Evolutionary conservation across 35 echinoderm and acorn worm genomes (phyloP), one percentile per base, ranked within the genome.

Genomic region (Antedon bifida): DNA sequence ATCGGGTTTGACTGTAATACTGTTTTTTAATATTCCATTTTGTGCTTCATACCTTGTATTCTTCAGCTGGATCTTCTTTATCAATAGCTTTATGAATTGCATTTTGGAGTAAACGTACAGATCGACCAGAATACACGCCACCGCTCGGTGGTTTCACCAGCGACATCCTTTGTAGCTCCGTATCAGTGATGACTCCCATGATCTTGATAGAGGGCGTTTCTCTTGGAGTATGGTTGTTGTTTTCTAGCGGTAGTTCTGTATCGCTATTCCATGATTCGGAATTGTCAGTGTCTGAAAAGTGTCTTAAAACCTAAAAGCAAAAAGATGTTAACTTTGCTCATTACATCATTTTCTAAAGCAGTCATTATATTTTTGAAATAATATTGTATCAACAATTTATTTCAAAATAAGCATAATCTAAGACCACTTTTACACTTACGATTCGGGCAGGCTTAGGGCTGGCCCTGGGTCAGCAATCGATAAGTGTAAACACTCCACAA

Each of bases 11-110:
- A n/a, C n/a, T 75, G 5, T 29, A 28, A 75, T 75, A 8, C 5
- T 29, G 74, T 23, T 42, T 42, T 7, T 42, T 7, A 42, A 42
- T 42, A 7, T 4, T 7, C 14, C 38, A 42, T 42, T 32, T 36
- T 78, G 5, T 34, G 76, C 76, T 34, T 34, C 82, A 29, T n/a
- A 97, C 95, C 91, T 99, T 99, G 76, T 90, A 99, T 77, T 99
- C 95, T 28, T 99, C 95, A 0, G 78, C 95, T 75, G 95, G 90
- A 31, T 99, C 90, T 42, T 90, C 85, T 74, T 93, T 99, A 56
- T 99, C 95, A 26, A 99, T 99, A 74, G 90, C 84, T 85, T 93
- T 92, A 86, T 99, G 88, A 9, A 93, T 74, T 19, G 30, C 76
- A 8, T 85, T 73, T 39, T 93, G 87, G 7, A 83, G 34, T 73